Evolutionary conservation across 2,797 vertebrate species (phyloP).

Genomic region (Selene dorsalis): DNA sequence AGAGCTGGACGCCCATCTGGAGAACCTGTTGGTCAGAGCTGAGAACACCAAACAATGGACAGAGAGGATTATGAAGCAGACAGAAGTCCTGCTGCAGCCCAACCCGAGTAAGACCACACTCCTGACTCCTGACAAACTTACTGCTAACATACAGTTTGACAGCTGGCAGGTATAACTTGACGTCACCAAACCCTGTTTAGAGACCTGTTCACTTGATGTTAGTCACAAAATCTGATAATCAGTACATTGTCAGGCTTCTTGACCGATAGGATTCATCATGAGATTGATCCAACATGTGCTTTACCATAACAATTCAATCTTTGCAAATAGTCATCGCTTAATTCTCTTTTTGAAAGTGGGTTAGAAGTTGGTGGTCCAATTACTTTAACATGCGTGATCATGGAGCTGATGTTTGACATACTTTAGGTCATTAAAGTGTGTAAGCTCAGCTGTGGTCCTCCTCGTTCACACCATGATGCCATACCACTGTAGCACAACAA

Average conservation of each 20-base stretch:
- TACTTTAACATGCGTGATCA: background rate
- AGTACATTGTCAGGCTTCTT: background rate
- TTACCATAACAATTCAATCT: background rate
- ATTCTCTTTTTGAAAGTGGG: background rate
- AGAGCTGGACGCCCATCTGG: constrained; percentile 96
- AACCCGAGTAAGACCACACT: constrained; percentile 92
- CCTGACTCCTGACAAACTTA: background rate
- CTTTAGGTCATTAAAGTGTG: constrained; percentile 29
- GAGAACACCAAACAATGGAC: constrained; percentile 98
- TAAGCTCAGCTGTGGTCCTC: constrained; percentile 70
- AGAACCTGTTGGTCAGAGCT: constrained; percentile 94
- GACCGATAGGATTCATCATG: background rate
- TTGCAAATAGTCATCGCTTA: background rate
- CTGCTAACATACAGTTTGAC: too few relatives aligned
- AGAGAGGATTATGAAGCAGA: constrained; percentile 97
- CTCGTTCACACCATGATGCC: constrained; percentile 60
- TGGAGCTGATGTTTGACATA: constrained; percentile 11
- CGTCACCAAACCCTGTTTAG: background rate
- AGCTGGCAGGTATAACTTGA: background rate
- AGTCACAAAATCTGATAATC: background rate
- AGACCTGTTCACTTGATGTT: background rate
- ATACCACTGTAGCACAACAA: constrained; percentile 47
- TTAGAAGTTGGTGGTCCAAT: background rate
- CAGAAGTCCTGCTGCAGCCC: constrained; percentile 95
- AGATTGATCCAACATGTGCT: too few relatives aligned